Percentiles rank a stretch among this genome's conserved stretches.
phyloP scores from a whole-genome alignment of 1,140 invertebrate species.

The Euwallacea fornicatus region DNA sequence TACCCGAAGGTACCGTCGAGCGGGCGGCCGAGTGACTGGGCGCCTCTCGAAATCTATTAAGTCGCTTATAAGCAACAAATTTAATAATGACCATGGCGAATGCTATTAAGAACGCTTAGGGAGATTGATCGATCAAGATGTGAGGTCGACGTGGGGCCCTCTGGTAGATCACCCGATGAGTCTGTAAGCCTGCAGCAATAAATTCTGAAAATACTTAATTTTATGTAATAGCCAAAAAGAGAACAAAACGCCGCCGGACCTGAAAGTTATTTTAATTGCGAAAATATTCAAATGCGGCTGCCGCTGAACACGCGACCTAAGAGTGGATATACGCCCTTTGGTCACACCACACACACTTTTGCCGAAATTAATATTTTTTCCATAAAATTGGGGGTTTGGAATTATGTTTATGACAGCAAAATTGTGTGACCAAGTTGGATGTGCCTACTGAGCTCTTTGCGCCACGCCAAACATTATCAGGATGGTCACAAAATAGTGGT shows the following conservation, averaged over 20 bases:
- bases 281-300: conserved; percentile 22
- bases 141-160: conserved; percentile 19
- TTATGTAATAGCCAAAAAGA: conserved; percentile 16
- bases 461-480: no score
- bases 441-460: no score
- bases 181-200: neutral
- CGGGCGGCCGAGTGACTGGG: conserved; percentile 24
- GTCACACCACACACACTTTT: conserved; percentile 7
- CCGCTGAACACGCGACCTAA: conserved; percentile 18
- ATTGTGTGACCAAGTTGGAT: neutral
- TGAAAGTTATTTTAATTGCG: conserved; percentile 24
- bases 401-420: conserved; percentile 3
- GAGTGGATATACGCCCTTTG: conserved; percentile 17
- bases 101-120: conserved; percentile 33
- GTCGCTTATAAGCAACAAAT: conserved; percentile 39
- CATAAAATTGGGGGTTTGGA: conserved; percentile 1
- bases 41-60: conserved; percentile 38
- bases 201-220: neutral
- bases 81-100: conserved; percentile 40
- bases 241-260: conserved; percentile 13
- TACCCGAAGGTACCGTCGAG: conserved; percentile 6
- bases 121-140: conserved; percentile 39
- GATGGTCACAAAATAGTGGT: no score
- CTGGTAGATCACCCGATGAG: conserved; percentile 13
- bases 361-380: neutral